Conservation (phyloP, 2,888 invertebrate genomes). For the Eupithecia centaureata region DNA sequence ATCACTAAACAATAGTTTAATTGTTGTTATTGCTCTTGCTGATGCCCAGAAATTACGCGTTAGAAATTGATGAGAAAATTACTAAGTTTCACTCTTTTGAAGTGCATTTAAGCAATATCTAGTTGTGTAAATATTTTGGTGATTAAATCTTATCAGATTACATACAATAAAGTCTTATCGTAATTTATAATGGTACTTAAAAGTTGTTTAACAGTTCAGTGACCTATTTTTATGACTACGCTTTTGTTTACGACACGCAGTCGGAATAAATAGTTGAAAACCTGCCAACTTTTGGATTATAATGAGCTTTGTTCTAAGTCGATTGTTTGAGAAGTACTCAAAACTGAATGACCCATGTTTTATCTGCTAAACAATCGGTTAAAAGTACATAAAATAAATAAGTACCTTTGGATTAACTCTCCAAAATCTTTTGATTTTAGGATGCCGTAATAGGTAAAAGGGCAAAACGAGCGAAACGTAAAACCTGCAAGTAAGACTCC, state of each 20-base stretch:
- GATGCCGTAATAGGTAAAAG: no score
- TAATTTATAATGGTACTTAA: slow-evolving; percentile 5
- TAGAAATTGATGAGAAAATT: slow-evolving; percentile 11
- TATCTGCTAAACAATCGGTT: not conserved
- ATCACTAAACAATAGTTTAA: slow-evolving; percentile 35
- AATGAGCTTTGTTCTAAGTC: slow-evolving; percentile 1
- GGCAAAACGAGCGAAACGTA: no score
- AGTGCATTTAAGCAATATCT: not conserved
- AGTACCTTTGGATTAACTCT: not conserved
- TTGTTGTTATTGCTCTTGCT: slow-evolving; percentile 28
- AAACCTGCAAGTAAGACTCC: no score
- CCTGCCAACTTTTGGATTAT: slow-evolving; percentile 6
- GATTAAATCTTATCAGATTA: slow-evolving; percentile 16
- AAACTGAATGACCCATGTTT: not conserved
- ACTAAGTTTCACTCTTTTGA: not conserved
- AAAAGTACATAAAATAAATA: no score
- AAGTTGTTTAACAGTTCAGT: slow-evolving; percentile 29
- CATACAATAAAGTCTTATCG: not conserved
- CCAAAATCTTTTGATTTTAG: no score
- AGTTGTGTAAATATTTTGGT: slow-evolving; percentile 3
- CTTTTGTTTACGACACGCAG: not conserved
- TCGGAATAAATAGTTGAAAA: not conserved
- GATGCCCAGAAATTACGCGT: not conserved
- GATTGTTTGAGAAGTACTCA: not conserved
- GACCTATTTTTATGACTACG: slow-evolving; percentile 22